Evolutionary conservation across 2,888 invertebrate genomes (phyloP), one percentile per base, ranked within the genome.

Genomic region (Polymixis lichenea): DNA sequence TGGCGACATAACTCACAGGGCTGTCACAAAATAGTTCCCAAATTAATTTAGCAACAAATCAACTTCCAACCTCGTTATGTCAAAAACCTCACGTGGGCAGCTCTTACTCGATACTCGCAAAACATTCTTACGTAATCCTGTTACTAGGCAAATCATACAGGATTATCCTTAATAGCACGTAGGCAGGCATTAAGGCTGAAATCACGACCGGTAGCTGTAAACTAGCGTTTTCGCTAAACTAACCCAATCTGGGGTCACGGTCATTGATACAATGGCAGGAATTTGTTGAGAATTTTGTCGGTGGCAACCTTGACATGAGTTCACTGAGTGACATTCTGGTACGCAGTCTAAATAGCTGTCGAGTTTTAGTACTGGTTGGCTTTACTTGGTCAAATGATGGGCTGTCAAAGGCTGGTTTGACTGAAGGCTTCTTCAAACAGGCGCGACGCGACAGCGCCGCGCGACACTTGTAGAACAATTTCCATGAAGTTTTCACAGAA

Each of bases 171-270:
- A 82, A 80, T 43, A 67, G 66, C 0, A 76, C 55, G 86, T 87
- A 84, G 86, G 85, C 58, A 68, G 87, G 68, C n/a, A 66, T 81
- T 72, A 68, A 67, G 22, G 55, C 61, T 68, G n/a, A 81, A 78
- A 83, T 86, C 72, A 81, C 32, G 49, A 67, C 76, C 70, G 75
- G 77, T 65, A 79, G 62, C 64, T 51, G 19, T 70, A 62, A 78
- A 75, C 25, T 77, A 49, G 66, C 15, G 28, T 60, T 71, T 73
- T 49, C 8, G 70, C 22, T 75, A 74, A 86, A 80, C 61, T 82
- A 78, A 73, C 46, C 72, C 78, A 77, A 80, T 61, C 67, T 9
- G 78, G 77, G 85, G 86, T 87, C 88, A 84, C 28, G 86, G 86
- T 61, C 77, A 64, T 51, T 32, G 17, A 25, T 22, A 73, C 75